A percentile compares a stretch with the other conserved stretches of the same genome.
Conservation (phyloP, 1,140 invertebrate species). For the Planococcus citri region DNA sequence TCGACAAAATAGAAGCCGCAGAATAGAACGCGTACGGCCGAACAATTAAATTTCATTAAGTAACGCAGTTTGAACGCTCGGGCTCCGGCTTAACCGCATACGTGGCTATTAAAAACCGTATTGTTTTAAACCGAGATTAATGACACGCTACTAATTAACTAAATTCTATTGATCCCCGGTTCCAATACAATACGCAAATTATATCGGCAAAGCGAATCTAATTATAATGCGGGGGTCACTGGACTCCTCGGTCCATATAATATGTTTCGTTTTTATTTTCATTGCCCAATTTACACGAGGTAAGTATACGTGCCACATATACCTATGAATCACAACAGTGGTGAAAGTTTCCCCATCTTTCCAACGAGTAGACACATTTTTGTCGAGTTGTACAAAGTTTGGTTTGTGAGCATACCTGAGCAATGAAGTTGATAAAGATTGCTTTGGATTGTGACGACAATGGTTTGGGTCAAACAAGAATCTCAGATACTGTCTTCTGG, state of each 20-base stretch:
- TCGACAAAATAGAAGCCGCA: neutral
- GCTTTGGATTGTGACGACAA: too few relatives aligned
- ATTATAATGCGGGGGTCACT: conserved; percentile 15
- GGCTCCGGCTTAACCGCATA: neutral
- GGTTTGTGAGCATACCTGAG: too few relatives aligned
- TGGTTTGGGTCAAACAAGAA: too few relatives aligned
- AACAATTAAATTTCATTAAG: conserved; percentile 20
- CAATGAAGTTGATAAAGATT: too few relatives aligned
- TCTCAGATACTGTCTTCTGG: too few relatives aligned
- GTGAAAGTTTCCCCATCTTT: too few relatives aligned
- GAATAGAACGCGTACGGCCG: conserved; percentile 2
- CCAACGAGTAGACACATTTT: too few relatives aligned
- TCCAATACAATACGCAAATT: conserved; percentile 16
- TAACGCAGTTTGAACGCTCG: conserved; percentile 15
- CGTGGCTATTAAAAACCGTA: conserved; percentile 13
- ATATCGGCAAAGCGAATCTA: conserved; percentile 20
- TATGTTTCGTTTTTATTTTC: neutral
- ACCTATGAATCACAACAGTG: too few relatives aligned
- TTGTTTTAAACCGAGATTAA: conserved; percentile 18
- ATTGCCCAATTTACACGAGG: neutral
- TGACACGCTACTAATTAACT: conserved; percentile 20
- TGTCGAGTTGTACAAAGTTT: too few relatives aligned
- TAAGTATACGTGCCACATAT: too few relatives aligned
- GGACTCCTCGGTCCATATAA: conserved; percentile 11
- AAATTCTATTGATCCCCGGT: conserved; percentile 12